Percentiles rank a stretch among this genome's conserved stretches.
Conservation (phyloP, 2,888 invertebrate species). For the Xanthorhoe spadicearia region DNA sequence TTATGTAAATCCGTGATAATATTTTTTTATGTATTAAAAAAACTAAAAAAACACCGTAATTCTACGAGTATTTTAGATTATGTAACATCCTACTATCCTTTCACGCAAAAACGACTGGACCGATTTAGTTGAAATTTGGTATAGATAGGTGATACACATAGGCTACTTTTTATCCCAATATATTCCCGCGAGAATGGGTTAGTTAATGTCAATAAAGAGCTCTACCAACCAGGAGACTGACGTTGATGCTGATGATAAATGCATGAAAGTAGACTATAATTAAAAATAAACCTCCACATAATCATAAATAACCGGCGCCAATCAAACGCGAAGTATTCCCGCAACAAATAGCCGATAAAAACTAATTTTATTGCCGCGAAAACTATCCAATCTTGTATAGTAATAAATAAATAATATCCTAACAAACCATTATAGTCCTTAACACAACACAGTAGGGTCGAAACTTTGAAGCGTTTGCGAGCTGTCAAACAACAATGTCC, state of each 20-base stretch:
- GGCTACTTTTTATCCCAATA: too few species aligned
- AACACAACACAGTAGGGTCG: conserved; percentile 4
- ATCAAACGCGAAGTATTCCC: conserved; percentile 32
- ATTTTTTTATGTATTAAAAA: too few species aligned
- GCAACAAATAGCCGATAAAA: conserved; percentile 47
- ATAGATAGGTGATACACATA: too few species aligned
- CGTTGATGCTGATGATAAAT: not conserved
- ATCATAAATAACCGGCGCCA: conserved; percentile 29
- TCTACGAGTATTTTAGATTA: too few species aligned
- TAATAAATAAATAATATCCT: conserved; percentile 49
- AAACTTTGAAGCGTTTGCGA: not conserved
- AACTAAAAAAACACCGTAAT: too few species aligned
- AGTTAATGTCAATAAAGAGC: not conserved
- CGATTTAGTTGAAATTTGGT: too few species aligned
- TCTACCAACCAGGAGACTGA: not conserved
- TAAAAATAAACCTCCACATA: conserved; percentile 13
- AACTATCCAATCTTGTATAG: conserved; percentile 47
- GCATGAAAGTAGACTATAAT: conserved; percentile 14
- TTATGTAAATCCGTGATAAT: too few species aligned
- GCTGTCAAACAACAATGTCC: conserved; percentile 19
- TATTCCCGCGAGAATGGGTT: too few species aligned
- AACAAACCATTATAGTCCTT: conserved; percentile 33
- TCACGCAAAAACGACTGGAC: too few species aligned
- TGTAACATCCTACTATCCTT: too few species aligned
- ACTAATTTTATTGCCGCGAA: conserved; percentile 50